A percentile compares a stretch with the other conserved stretches of the same genome.
These are phyloP conservation scores for Rhopalosiphum maidis DNA, from an alignment of 1,140 invertebrate genomes.

Conservation along the genomic window DNA sequence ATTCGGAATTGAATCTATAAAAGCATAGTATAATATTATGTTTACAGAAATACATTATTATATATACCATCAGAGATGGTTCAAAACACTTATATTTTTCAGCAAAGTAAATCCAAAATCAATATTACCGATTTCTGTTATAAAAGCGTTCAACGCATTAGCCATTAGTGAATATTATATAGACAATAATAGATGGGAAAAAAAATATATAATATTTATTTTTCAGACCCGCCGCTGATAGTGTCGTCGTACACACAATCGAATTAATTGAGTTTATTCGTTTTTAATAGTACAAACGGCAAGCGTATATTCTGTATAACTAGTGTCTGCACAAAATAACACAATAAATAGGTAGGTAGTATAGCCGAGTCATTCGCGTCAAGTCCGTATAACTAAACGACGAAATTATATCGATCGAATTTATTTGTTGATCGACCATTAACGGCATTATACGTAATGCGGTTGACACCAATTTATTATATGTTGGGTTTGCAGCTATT, in stretches of 20 bases:
- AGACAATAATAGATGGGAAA: neutral
- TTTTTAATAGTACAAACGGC: neutral
- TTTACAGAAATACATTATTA: no score
- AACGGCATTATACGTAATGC: neutral
- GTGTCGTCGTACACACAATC: neutral
- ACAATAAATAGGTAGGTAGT: neutral
- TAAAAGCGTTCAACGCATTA: neutral
- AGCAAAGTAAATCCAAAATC: neutral
- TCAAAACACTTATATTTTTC: neutral
- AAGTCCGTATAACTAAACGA: neutral
- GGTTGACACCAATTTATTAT: neutral
- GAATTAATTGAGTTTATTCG: neutral
- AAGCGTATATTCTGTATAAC: neutral
- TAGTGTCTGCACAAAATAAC: neutral
- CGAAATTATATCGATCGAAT: neutral
- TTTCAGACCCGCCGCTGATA: neutral
- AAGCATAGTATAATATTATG: no score
- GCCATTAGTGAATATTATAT: neutral
- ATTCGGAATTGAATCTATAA: no score
- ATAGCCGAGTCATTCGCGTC: neutral
- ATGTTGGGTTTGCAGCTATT: neutral
- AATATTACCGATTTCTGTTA: neutral
- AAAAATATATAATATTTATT: neutral
- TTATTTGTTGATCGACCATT: neutral
- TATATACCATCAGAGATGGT: neutral